Evolutionary conservation across 2,888 invertebrate genomes (phyloP).

Genomic region (Aleiodes leptofemur): DNA sequence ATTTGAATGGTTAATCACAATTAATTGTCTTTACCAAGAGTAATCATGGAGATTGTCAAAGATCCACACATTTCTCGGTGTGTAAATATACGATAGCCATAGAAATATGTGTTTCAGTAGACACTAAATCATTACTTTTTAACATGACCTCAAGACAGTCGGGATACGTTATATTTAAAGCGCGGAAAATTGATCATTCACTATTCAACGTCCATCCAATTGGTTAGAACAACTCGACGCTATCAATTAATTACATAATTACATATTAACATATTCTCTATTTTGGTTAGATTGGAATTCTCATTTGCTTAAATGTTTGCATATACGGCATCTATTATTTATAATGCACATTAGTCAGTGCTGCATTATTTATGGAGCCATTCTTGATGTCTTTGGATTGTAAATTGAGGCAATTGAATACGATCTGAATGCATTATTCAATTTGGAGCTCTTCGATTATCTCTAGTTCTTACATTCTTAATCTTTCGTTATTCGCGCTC

Average conservation of each 20-base stretch:
- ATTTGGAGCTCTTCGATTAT: background rate
- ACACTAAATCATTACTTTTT: constrained; percentile 31
- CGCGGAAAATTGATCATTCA: constrained; percentile 19
- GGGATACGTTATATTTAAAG: background rate
- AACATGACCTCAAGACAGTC: constrained; percentile 31
- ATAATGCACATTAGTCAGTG: background rate
- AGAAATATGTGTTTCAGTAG: constrained; percentile 22
- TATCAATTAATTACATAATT: background rate
- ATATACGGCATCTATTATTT: constrained; percentile 6
- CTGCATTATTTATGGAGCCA: background rate
- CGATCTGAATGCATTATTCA: background rate
- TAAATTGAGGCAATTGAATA: background rate
- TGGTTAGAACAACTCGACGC: constrained; percentile 18
- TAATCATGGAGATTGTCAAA: background rate
- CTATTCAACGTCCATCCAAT: constrained; percentile 15
- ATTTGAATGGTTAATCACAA: constrained; percentile 14
- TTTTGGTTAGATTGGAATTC: constrained; percentile 16
- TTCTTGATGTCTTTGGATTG: constrained; percentile 7
- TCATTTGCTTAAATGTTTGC: constrained; percentile 17
- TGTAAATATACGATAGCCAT: background rate
- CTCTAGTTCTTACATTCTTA: background rate
- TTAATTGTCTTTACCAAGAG: background rate
- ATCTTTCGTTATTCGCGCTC: too few relatives aligned
- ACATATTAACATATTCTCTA: constrained; percentile 16
- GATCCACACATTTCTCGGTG: background rate